phyloP scores from a whole-genome alignment of 2,113 vertebrate species.

The Dasyurus viverrinus region DNA sequence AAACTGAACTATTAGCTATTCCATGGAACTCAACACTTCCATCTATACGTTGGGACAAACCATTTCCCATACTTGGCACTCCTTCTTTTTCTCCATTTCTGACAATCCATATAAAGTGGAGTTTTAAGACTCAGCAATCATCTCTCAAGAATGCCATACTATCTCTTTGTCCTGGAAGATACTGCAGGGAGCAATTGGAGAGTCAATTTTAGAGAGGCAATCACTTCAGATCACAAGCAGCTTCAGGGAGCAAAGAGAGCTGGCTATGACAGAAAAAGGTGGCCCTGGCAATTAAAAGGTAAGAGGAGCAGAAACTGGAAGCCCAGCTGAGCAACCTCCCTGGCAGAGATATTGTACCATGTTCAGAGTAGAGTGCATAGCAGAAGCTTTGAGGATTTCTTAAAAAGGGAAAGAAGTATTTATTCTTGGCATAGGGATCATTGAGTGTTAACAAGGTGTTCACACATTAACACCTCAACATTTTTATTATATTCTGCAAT shows the following conservation, averaged over 20 bases:
- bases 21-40: background rate
- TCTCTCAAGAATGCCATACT: background rate
- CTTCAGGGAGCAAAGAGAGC: background rate
- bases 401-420: background rate
- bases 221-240: background rate
- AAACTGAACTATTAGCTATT: background rate
- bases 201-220: background rate
- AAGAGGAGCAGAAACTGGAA: background rate
- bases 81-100: background rate
- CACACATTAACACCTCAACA: background rate
- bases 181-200: background rate
- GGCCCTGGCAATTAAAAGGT: background rate
- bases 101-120: background rate
- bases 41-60: background rate
- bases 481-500: background rate
- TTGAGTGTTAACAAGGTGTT: background rate
- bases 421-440: background rate
- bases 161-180: background rate
- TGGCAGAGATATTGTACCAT: background rate
- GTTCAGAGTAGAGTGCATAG: background rate
- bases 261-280: background rate
- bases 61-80: background rate
- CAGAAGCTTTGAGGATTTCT: background rate
- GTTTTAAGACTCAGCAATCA: background rate
- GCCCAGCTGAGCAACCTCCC: background rate